Evolutionary conservation across 37 sponge, comb jelly and placozoan species (phyloP).

Genomic region (Mnemiopsis leidyi): DNA sequence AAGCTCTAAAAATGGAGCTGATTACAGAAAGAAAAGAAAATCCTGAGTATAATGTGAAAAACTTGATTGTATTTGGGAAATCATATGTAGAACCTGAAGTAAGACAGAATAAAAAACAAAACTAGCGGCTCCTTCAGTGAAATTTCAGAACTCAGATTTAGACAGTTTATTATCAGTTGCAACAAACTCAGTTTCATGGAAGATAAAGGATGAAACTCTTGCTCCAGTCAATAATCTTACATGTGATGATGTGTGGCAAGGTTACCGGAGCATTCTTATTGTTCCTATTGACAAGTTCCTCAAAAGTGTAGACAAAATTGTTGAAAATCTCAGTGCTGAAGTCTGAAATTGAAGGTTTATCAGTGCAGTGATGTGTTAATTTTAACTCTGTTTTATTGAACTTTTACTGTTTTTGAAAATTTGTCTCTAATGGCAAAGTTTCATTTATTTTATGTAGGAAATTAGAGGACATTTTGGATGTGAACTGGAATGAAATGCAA

Average conservation of each 20-base stretch:
- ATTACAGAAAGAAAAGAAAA: constrained; percentile 56
- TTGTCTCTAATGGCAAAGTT: too few species aligned
- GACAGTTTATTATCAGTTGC: not conserved
- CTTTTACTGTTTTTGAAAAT: not conserved
- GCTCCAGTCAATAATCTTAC: not conserved
- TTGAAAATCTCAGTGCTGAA: constrained; percentile 38
- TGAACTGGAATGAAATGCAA: too few species aligned
- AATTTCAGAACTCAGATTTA: constrained; percentile 17
- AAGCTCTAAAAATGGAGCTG: constrained; percentile 59
- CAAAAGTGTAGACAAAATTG: constrained; percentile 46
- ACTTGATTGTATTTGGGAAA: constrained; percentile 14
- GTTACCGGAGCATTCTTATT: constrained; percentile 10
- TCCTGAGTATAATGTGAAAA: constrained; percentile 10
- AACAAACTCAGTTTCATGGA: constrained; percentile 27
- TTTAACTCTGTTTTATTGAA: not conserved
- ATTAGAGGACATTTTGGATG: too few species aligned
- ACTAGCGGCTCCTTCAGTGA: not conserved
- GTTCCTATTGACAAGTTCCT: constrained; percentile 42
- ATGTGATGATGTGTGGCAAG: constrained; percentile 29
- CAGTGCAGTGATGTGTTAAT: too few species aligned
- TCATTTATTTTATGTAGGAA: too few species aligned
- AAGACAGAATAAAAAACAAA: not conserved
- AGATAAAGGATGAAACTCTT: constrained; percentile 31
- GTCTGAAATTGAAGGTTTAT: constrained; percentile 1
- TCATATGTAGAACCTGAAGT: constrained; percentile 36